Base-by-base conservation (phyloP, 2,797 vertebrate species). In the Cossypha polioptera region DNA sequence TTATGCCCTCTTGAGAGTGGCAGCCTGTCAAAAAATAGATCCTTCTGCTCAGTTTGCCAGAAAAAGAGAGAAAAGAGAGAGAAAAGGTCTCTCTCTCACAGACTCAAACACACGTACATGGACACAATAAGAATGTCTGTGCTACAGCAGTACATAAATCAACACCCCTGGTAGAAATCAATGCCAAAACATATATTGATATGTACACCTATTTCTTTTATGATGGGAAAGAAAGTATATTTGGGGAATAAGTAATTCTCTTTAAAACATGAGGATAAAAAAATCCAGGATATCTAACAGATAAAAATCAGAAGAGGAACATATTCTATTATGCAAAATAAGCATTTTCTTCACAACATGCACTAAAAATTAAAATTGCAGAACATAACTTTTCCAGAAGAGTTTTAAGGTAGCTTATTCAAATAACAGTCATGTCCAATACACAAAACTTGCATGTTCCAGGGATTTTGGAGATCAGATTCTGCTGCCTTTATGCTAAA, bases 1-100 rank as follows among this genome's bases (percentile, higher is more conserved):
- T 96, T 96, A 88, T 97, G 90, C 86, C 69, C 93, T 93, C 72
- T 96, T 73, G 86, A 95, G 93, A 94, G 43, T 90, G 82, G 57
- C 83, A 97, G 90, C 54, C 42, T 97, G 83, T 95, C 90, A 96
- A 93, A 92, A 96, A 92, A 90, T 35, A 88, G 88, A 95, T 92
- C 69, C 51, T 89, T 92, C 78, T 92, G 40, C 81, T 94, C 57
- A 80, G 48, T 36, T 87, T 95, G 79, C 53, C 88, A 94, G 85
- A 92, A 86, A 69, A 74, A 71, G 29, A 81, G 43, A 74, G 66
- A 68, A n/a, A 57, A 73, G 35, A 67, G 31, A 75, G 14, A 68
- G 63, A 86, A 51, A 80, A 65, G 53, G 58, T 73, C 57, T 86
- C 59, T 82, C 10, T 87, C 51, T 80, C 57, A 88, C 31, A 66